Conservation (phyloP, 2,888 invertebrate genomes). For the Acholoe squamosa region DNA sequence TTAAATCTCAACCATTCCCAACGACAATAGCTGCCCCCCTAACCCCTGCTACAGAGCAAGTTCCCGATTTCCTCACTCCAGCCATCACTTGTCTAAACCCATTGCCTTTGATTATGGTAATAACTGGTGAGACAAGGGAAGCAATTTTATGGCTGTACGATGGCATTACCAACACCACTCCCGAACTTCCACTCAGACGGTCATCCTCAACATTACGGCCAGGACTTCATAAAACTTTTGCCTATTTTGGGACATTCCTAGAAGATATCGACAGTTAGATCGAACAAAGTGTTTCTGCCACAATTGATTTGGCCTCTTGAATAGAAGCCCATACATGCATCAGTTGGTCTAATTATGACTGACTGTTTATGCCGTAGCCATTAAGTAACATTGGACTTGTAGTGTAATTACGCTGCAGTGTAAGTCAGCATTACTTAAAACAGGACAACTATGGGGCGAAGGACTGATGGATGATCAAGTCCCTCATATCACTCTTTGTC, state of each 20-base stretch:
- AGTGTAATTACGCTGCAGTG: neutral
- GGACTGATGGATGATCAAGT: constrained; percentile 37
- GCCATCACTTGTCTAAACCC: constrained; percentile 24
- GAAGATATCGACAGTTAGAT: neutral
- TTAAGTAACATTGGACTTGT: neutral
- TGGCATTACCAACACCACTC: neutral
- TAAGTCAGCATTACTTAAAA: constrained; percentile 8
- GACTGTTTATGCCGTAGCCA: neutral
- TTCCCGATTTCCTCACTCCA: neutral
- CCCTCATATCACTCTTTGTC: constrained; percentile 33
- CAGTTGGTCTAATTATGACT: too few species aligned
- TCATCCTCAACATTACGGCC: neutral
- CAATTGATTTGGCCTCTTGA: too few species aligned
- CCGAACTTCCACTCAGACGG: neutral
- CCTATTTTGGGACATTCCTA: neutral
- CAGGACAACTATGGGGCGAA: neutral
- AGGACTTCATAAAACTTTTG: neutral
- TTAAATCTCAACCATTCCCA: neutral
- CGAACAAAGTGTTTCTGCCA: neutral
- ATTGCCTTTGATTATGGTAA: constrained; percentile 32
- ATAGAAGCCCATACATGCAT: too few species aligned
- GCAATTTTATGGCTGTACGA: constrained; percentile 34
- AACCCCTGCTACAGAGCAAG: neutral
- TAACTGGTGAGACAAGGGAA: constrained; percentile 2
- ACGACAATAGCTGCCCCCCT: too few species aligned